Percentiles rank a stretch among this genome's conserved stretches.
phyloP scores from a whole-genome alignment of 2,113 vertebrate species.

The Pelmatolapia mariae region DNA sequence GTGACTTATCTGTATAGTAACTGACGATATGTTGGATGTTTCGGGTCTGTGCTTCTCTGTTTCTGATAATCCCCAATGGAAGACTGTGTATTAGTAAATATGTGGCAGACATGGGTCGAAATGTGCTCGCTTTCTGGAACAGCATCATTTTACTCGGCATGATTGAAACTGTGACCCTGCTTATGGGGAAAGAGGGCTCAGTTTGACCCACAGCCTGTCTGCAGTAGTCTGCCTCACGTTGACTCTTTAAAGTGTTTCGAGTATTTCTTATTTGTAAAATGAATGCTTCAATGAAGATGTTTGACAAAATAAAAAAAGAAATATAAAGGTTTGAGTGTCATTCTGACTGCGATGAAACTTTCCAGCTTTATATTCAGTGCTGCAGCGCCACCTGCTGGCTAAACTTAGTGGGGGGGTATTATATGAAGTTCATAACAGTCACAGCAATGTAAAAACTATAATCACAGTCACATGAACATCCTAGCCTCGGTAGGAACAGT shows the following conservation, averaged over 20 bases:
- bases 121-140: not conserved
- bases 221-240: conserved; percentile 1
- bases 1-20: conserved; percentile 32
- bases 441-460: not conserved
- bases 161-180: not conserved
- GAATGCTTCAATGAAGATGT: conserved; percentile 36
- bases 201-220: conserved; percentile 1
- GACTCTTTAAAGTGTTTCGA: conserved; percentile 12
- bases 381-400: conserved; percentile 16
- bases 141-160: not conserved
- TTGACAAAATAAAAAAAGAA: conserved; percentile 38
- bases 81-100: not conserved
- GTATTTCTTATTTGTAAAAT: conserved; percentile 43
- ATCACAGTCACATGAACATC: not conserved
- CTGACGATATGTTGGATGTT: conserved; percentile 20
- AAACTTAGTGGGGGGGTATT: too few relatives aligned
- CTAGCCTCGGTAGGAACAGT: not conserved
- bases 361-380: not conserved
- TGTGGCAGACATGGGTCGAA: conserved; percentile 4
- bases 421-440: not conserved
- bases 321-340: not conserved
- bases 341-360: not conserved
- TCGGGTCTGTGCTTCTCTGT: conserved; percentile 17
- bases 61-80: not conserved
- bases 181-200: not conserved